Base-by-base conservation (phyloP, 2,888 invertebrate genomes). In the Eilema sororculum region DNA sequence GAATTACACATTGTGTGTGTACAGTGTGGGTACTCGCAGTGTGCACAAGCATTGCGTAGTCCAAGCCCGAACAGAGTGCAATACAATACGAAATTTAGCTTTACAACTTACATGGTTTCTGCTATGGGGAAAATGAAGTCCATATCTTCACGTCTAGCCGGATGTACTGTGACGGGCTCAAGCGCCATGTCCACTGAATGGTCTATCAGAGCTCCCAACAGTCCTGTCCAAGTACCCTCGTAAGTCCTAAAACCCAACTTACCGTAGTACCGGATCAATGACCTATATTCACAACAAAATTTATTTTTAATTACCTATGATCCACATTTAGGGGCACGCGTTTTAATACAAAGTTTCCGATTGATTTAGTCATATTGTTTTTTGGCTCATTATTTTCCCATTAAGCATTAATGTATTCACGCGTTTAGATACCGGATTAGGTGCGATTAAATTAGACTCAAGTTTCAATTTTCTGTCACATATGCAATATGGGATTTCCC, bases 91-190 rank as follows among this genome's bases (percentile, higher is more conserved):
- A 4, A 33, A 37, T 37, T 37, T 37, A 1, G 13, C 46, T 46
- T n/a, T n/a, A 33, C 2, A 61, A 75, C 95, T 89, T 81, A 96
- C 96, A 95, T 96, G 30, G 96, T 96, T 78, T 95, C 95, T 67
- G 96, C 95, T n/a, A 97, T 95, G 20, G 96, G 96, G 80, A 96
- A 96, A 60, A 96, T 96, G 76, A 96, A 96, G 70, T 95, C 93
- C 96, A 97, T 96, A 65, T 96, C 95, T 24, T 92, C 89, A 59
- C 95, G 91, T 37, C 95, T 90, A 4, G 96, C 91, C 0, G 94
- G 87, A 64, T 95, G 95, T 0, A 95, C 94, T 0, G 96, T 96
- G 22, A 96, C 96, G 2, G 96, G 96, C 71, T 96, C 96, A 58
- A 96, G 83, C 0, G 96, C 96, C 37, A 96, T 85, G 80, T 97